phyloP scores from a whole-genome alignment of 2,888 invertebrate genomes.

The Eupithecia pulchellata region DNA sequence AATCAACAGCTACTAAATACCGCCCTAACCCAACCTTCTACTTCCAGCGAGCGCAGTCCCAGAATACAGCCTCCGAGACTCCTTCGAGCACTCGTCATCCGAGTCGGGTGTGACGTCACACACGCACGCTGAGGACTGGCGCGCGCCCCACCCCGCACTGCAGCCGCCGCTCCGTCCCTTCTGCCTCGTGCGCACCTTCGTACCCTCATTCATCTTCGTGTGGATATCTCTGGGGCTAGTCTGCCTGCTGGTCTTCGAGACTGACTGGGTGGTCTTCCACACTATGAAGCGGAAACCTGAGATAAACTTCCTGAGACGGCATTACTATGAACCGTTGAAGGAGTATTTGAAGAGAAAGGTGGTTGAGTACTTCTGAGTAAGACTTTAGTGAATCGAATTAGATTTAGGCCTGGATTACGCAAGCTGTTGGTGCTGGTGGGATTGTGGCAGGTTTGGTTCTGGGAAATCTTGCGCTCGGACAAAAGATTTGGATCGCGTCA shows the following conservation, averaged over 20 bases:
- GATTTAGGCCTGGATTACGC: conserved; percentile 24
- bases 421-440: neutral
- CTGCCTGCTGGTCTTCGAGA: conserved; percentile 91
- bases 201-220: conserved; percentile 91
- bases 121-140: conserved; percentile 61
- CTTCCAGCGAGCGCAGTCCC: conserved; percentile 55
- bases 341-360: conserved; percentile 89
- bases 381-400: conserved; percentile 33
- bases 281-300: conserved; percentile 91
- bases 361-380: conserved; percentile 85
- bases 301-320: conserved; percentile 89
- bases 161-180: conserved; percentile 56
- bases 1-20: neutral
- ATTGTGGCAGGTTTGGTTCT: neutral
- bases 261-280: conserved; percentile 89
- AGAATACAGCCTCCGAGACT: conserved; percentile 90
- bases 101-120: conserved; percentile 88
- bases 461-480: too few relatives aligned
- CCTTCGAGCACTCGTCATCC: conserved; percentile 91
- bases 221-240: conserved; percentile 88
- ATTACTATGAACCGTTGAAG: conserved; percentile 94
- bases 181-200: conserved; percentile 86
- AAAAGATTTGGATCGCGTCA: neutral
- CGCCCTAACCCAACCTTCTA: conserved; percentile 34
- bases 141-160: conserved; percentile 73